phyloP scores from a whole-genome alignment of 2,797 vertebrate genomes.

The Pseudomugil gertrudae region DNA sequence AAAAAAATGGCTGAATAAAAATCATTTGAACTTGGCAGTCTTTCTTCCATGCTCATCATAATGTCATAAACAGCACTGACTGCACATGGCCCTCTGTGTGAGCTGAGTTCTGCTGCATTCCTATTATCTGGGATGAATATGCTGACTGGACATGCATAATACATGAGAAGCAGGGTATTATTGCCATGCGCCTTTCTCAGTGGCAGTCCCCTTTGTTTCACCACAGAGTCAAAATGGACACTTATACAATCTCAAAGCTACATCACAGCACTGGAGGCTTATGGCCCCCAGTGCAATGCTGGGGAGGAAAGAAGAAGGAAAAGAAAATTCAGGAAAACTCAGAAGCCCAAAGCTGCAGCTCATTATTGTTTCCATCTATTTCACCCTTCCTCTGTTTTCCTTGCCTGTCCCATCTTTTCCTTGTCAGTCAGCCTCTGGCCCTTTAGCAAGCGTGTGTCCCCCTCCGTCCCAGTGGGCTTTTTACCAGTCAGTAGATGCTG shows the following conservation, averaged over 20 bases:
- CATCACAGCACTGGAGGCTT: constrained; percentile 50
- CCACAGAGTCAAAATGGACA: constrained; percentile 63
- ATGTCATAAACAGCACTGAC: constrained; percentile 49
- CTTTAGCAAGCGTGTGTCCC: constrained; percentile 48
- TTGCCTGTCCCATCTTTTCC: constrained; percentile 41
- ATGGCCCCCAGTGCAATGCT: constrained; percentile 28
- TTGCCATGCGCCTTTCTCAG: constrained; percentile 50
- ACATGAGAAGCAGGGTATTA: constrained; percentile 68
- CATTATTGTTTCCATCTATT: constrained; percentile 58
- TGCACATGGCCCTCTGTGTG: constrained; percentile 47
- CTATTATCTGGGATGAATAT: constrained; percentile 65
- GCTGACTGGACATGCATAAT: constrained; percentile 75
- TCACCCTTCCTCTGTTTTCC: constrained; percentile 28
- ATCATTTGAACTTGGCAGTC: constrained; percentile 25
- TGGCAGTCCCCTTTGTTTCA: constrained; percentile 50
- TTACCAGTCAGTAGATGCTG: constrained; percentile 65
- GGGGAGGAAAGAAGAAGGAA: constrained; percentile 26
- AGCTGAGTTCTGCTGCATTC: constrained; percentile 48
- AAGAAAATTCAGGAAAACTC: constrained; percentile 36
- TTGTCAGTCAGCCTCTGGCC: constrained; percentile 62
- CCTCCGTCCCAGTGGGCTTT: constrained; percentile 55
- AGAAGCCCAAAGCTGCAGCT: constrained; percentile 53
- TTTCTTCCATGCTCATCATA: constrained; percentile 32
- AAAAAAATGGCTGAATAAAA: constrained; percentile 33
- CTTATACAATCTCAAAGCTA: constrained; percentile 62